phyloP scores from a whole-genome alignment of 2,113 vertebrate genomes.

The Mastomys natalensis region DNA sequence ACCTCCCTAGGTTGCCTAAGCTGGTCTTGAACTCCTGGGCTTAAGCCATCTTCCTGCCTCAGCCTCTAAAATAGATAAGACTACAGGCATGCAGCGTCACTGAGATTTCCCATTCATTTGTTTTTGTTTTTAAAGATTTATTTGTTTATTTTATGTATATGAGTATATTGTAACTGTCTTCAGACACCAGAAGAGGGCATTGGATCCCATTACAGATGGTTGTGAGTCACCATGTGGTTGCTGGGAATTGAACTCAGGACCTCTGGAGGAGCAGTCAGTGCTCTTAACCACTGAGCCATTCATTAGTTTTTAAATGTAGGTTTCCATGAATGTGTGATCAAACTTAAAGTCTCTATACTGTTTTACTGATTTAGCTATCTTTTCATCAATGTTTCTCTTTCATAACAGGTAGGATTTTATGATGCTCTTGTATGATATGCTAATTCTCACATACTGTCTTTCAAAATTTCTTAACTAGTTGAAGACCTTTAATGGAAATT shows the following conservation, averaged over 20 bases:
- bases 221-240: too few species aligned
- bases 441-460: not conserved
- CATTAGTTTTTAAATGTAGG: not conserved
- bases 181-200: too few species aligned
- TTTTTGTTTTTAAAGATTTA: too few species aligned
- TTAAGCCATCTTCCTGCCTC: not conserved
- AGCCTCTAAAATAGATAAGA: not conserved
- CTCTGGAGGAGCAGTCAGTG: too few species aligned
- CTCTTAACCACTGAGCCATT: too few species aligned
- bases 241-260: too few species aligned
- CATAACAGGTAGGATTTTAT: not conserved
- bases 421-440: not conserved
- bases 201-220: too few species aligned
- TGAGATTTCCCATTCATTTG: not conserved
- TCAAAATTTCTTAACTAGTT: not conserved
- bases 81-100: not conserved
- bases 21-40: not conserved
- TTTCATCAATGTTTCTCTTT: not conserved
- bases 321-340: not conserved
- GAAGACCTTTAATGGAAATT: not conserved
- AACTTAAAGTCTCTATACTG: not conserved
- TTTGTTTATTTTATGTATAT: too few species aligned
- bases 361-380: conserved; percentile 12
- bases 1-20: not conserved
- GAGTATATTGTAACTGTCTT: too few species aligned